A percentile compares a stretch with the other conserved stretches of the same genome.
These are phyloP conservation scores for Eupithecia exiguata DNA, from an alignment of 2,888 invertebrate species.

Conservation along the genomic window DNA sequence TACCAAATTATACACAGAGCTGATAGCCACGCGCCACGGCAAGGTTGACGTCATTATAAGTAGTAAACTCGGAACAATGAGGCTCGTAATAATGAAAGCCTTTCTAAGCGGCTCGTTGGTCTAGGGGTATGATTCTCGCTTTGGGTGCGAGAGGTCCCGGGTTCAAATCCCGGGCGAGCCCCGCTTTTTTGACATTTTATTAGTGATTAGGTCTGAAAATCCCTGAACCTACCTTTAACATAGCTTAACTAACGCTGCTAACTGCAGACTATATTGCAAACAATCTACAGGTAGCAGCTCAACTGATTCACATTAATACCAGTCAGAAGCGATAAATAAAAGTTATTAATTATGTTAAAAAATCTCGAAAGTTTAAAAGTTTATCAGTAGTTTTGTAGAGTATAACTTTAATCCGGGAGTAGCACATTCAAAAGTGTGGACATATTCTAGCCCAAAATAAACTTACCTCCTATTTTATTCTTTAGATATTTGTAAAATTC, in stretches of 20 bases:
- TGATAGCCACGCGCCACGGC: neutral
- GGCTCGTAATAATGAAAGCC: conserved; percentile 21
- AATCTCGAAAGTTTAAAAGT: too few relatives aligned
- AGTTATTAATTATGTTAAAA: too few relatives aligned
- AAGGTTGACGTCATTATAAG: conserved; percentile 19
- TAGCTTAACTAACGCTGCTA: too few relatives aligned
- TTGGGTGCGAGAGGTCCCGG: conserved; percentile 82
- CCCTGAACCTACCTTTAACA: too few relatives aligned
- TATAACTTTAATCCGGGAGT: neutral
- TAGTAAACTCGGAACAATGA: conserved; percentile 11
- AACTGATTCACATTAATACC: too few relatives aligned
- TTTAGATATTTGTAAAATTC: neutral
- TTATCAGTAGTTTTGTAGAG: neutral
- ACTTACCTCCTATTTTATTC: neutral
- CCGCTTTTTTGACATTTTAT: conserved; percentile 42
- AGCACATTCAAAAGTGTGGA: neutral
- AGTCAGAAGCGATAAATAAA: too few relatives aligned
- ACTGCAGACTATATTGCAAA: too few relatives aligned
- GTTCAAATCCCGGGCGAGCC: conserved; percentile 83
- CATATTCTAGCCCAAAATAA: neutral
- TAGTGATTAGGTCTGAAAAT: neutral
- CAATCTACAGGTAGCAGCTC: too few relatives aligned
- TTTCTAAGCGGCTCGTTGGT: conserved; percentile 71
- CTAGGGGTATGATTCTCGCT: conserved; percentile 83
- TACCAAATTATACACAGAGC: neutral